Conservation (phyloP, 2,888 invertebrate genomes). For the Blera fallax region DNA sequence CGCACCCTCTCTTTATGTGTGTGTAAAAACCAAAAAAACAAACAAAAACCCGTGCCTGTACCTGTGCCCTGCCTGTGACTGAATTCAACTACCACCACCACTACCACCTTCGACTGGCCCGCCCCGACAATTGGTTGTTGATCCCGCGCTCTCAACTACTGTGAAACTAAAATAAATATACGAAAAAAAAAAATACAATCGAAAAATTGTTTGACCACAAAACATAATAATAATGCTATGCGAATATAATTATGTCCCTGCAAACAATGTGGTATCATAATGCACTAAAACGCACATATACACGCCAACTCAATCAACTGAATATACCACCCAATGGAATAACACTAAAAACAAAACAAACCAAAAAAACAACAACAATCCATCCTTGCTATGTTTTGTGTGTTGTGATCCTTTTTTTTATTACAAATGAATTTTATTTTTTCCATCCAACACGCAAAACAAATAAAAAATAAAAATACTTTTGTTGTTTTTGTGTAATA, state of each 20-base stretch:
- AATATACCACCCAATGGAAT: slow-evolving; percentile 68
- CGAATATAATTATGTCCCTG: slow-evolving; percentile 52
- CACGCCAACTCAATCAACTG: slow-evolving; percentile 37
- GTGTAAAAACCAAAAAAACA: slow-evolving; percentile 23
- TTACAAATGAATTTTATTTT: slow-evolving; percentile 41
- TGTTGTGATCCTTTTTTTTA: slow-evolving; percentile 50
- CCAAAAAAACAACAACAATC: slow-evolving; percentile 66
- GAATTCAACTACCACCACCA: slow-evolving; percentile 82
- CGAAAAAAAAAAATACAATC: slow-evolving; percentile 29
- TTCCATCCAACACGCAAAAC: slow-evolving; percentile 46
- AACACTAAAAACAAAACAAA: slow-evolving; percentile 63
- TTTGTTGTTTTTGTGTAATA: slow-evolving; percentile 52
- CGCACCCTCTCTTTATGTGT: slow-evolving; percentile 71
- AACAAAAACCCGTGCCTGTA: slow-evolving; percentile 72
- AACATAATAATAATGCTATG: slow-evolving; percentile 39
- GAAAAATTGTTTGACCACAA: slow-evolving; percentile 42
- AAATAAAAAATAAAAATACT: slow-evolving; percentile 3
- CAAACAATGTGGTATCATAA: slow-evolving; percentile 56
- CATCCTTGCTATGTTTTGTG: slow-evolving; percentile 57
- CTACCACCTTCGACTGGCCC: slow-evolving; percentile 79
- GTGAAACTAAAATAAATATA: slow-evolving; percentile 39
- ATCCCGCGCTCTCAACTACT: slow-evolving; percentile 70
- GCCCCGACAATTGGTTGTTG: slow-evolving; percentile 62
- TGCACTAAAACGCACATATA: slow-evolving; percentile 61
- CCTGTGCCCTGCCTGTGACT: slow-evolving; percentile 78